These are phyloP conservation scores for Lepisosteus oculatus DNA, from an alignment of 2,113 vertebrate species.

Conservation along the genomic window DNA sequence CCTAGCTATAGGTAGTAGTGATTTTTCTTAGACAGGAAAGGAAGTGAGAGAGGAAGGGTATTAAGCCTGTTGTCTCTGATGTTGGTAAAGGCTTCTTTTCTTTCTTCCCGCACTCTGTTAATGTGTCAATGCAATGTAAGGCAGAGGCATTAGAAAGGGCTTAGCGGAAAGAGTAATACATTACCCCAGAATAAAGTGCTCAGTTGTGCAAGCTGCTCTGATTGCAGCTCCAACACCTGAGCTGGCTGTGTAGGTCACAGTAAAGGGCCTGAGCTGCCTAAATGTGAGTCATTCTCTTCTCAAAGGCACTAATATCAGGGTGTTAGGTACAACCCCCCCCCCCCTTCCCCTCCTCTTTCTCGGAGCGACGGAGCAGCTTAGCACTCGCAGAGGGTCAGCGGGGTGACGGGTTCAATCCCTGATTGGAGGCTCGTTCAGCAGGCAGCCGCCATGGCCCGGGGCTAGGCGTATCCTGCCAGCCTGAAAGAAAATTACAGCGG, in stretches of 20 bases:
- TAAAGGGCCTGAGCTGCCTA: slow-evolving; percentile 10
- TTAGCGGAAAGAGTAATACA: too few species aligned
- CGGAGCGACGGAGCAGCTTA: slow-evolving; percentile 49
- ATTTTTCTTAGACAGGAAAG: too few species aligned
- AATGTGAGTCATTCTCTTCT: not conserved
- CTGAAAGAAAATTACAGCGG: slow-evolving; percentile 65
- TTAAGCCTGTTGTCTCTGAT: too few species aligned
- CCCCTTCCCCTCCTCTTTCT: slow-evolving; percentile 21
- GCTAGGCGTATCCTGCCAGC: slow-evolving; percentile 51
- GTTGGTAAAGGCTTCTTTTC: too few species aligned
- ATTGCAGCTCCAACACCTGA: not conserved
- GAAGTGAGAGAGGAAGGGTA: too few species aligned
- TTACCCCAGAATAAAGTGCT: too few species aligned
- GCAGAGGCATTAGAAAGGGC: too few species aligned
- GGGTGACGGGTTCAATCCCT: slow-evolving; percentile 56
- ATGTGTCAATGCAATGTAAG: too few species aligned
- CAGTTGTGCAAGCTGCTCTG: not conserved
- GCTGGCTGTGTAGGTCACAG: not conserved
- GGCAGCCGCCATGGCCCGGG: slow-evolving; percentile 43
- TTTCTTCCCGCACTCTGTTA: too few species aligned
- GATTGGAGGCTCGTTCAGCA: slow-evolving; percentile 39
- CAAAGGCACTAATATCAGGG: slow-evolving; percentile 3
- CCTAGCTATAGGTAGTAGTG: too few species aligned
- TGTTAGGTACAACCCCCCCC: slow-evolving; percentile 30
- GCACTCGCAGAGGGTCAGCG: slow-evolving; percentile 42